phyloP scores from a whole-genome alignment of 2,797 vertebrate species.

The Lagocephalus sceleratus region DNA sequence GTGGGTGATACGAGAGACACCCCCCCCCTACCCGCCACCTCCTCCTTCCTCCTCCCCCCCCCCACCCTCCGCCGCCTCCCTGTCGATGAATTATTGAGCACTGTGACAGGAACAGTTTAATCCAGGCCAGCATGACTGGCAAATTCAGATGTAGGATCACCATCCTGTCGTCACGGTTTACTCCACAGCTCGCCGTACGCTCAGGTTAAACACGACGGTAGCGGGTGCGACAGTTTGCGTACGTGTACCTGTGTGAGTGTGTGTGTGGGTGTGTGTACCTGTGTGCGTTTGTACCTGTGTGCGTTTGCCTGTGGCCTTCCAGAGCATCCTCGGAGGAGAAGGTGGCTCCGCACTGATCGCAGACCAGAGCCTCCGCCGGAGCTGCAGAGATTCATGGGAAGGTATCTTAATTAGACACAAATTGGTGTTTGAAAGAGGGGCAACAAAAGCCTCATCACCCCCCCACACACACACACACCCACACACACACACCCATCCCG shows the following conservation, averaged over 20 bases:
- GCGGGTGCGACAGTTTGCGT: too few species aligned
- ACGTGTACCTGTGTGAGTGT: conserved; percentile 4
- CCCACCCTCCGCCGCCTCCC: conserved; percentile 57
- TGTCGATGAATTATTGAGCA: conserved; percentile 76
- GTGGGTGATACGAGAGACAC: conserved; percentile 73
- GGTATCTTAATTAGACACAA: conserved; percentile 33
- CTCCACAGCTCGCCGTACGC: conserved; percentile 31
- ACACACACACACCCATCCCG: conserved; percentile 15
- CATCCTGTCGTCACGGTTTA: conserved; percentile 49
- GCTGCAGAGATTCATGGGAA: conserved; percentile 69
- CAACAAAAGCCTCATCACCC: conserved; percentile 14
- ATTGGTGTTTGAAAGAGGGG: conserved; percentile 20
- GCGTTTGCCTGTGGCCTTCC: conserved; percentile 92
- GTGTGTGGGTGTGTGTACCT: conserved; percentile 11
- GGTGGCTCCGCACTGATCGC: conserved; percentile 95
- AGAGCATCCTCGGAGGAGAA: conserved; percentile 95
- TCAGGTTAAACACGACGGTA: conserved; percentile 33
- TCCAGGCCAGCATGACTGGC: conserved; percentile 69
- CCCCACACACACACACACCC: conserved; percentile 11
- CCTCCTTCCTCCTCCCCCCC: too few species aligned
- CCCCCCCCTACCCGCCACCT: too few species aligned
- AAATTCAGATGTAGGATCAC: conserved; percentile 52
- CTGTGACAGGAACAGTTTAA: conserved; percentile 73
- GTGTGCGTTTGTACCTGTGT: conserved; percentile 82
- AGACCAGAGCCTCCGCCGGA: conserved; percentile 92